Evolutionary conservation across 2,888 invertebrate genomes (phyloP).

Genomic region (Spodoptera littoralis): DNA sequence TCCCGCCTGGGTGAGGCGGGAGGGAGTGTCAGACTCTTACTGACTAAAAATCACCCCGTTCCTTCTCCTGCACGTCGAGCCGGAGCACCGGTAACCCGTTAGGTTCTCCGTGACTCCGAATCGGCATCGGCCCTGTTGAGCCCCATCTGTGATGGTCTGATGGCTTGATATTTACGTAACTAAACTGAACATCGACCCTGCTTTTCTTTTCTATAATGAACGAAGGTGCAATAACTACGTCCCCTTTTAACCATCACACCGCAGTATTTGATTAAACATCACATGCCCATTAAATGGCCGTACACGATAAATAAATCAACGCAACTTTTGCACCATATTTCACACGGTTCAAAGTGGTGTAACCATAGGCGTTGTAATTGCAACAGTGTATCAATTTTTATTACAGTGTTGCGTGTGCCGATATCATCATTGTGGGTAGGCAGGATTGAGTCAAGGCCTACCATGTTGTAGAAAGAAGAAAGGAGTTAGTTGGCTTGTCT

Average conservation of each 20-base stretch:
- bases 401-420: slow-evolving; percentile 72
- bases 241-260: slow-evolving; percentile 5
- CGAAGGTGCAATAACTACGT: too few species aligned
- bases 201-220: too few species aligned
- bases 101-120: too few species aligned
- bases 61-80: too few species aligned
- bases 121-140: too few species aligned
- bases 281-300: slow-evolving; percentile 29
- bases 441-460: slow-evolving; percentile 35
- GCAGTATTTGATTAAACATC: slow-evolving; percentile 11
- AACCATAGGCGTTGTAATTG: slow-evolving; percentile 62
- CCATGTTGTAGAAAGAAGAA: not conserved
- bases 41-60: too few species aligned
- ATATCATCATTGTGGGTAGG: slow-evolving; percentile 36
- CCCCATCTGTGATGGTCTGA: too few species aligned
- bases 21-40: too few species aligned
- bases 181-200: too few species aligned
- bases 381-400: slow-evolving; percentile 76
- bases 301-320: slow-evolving; percentile 34
- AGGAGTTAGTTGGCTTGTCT: not conserved
- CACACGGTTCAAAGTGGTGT: slow-evolving; percentile 54
- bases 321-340: slow-evolving; percentile 54
- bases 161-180: too few species aligned
- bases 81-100: too few species aligned
- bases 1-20: too few species aligned